phyloP scores from a whole-genome alignment of 2,113 vertebrate genomes.

The Lynx canadensis region DNA sequence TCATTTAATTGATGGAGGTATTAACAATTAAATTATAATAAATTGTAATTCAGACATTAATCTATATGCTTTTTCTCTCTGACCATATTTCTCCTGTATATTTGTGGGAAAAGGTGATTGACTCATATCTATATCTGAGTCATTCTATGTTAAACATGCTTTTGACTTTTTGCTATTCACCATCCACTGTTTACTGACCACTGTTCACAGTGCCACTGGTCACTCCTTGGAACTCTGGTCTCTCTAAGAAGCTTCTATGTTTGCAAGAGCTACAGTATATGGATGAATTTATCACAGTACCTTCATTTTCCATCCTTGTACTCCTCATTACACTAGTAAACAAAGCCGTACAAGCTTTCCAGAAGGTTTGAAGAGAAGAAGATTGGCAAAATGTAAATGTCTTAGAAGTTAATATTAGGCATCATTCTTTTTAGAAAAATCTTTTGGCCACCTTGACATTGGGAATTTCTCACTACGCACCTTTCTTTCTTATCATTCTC shows the following conservation, averaged over 20 bases:
- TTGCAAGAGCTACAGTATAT: not conserved
- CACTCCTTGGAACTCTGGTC: not conserved
- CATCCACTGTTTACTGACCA: not conserved
- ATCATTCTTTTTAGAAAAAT: not conserved
- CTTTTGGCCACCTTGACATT: not conserved
- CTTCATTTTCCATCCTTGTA: not conserved
- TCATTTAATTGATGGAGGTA: conserved; percentile 4
- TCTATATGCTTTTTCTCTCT: not conserved
- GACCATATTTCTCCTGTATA: not conserved
- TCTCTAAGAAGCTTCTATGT: not conserved
- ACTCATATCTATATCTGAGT: not conserved
- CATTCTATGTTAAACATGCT: conserved; percentile 6
- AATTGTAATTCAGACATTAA: conserved; percentile 12
- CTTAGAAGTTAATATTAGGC: conserved; percentile 7
- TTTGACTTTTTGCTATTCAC: conserved; percentile 24
- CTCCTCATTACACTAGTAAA: not conserved
- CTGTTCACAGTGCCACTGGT: not conserved
- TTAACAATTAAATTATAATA: not conserved
- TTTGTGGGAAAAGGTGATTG: not conserved
- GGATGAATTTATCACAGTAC: not conserved
- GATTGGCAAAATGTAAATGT: conserved; percentile 8
- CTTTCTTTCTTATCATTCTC: not conserved
- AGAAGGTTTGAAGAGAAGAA: not conserved
- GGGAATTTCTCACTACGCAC: not conserved
- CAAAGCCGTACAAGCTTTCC: not conserved